Conservation (phyloP, 2,888 invertebrate genomes). For the Tenthredo mesomela region DNA sequence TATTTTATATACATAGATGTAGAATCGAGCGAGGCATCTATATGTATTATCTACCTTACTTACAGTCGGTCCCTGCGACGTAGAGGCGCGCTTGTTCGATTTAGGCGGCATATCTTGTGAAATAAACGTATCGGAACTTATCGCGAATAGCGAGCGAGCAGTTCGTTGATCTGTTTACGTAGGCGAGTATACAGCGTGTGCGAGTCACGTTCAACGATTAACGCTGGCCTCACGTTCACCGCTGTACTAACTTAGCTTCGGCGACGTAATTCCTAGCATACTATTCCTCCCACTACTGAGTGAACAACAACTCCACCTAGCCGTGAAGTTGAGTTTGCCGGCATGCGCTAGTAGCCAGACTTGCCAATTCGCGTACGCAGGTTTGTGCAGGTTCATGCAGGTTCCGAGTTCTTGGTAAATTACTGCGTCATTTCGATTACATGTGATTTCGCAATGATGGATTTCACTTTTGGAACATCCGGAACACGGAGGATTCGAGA, state of each 20-base stretch:
- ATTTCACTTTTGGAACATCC: neutral
- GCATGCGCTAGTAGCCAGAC: neutral
- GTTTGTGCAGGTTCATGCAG: too few relatives aligned
- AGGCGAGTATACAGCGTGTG: neutral
- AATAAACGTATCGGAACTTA: neutral
- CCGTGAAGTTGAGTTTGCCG: neutral
- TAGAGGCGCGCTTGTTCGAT: neutral
- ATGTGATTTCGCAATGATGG: neutral
- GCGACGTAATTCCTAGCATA: neutral
- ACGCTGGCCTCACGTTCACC: neutral
- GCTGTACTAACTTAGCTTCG: neutral
- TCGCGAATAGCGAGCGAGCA: neutral
- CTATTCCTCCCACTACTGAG: neutral
- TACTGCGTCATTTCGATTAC: neutral
- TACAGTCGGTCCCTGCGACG: neutral
- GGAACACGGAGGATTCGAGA: neutral
- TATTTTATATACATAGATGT: neutral
- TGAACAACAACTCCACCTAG: neutral
- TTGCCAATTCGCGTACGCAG: too few relatives aligned
- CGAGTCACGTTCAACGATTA: neutral
- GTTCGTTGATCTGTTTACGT: neutral
- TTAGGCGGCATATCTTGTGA: slow-evolving; percentile 23
- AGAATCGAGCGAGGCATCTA: neutral
- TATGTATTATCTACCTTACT: neutral
- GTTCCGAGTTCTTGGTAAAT: neutral